A percentile compares a stretch with the other conserved stretches of the same genome.
phyloP scores from a whole-genome alignment of 2,113 vertebrate genomes.

The Corythornis cristatus region DNA sequence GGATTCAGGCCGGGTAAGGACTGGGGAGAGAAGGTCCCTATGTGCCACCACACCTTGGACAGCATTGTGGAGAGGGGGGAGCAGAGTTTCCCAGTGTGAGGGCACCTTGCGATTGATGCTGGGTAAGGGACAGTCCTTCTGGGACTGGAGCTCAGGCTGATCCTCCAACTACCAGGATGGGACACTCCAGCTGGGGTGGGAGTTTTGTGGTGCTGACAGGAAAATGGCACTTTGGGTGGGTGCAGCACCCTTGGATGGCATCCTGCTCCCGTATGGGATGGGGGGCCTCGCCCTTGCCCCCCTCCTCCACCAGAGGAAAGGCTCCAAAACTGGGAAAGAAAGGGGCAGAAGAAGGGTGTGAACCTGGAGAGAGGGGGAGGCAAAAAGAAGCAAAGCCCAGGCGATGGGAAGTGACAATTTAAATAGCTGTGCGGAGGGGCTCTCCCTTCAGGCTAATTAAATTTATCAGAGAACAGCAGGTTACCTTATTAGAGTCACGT shows the following conservation, averaged over 20 bases:
- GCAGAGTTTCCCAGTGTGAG: rapidly evolving
- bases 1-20: not conserved
- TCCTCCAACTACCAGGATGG: not conserved
- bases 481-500: conserved; percentile 80
- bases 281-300: too few relatives aligned
- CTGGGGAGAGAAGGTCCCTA: rapidly evolving
- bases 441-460: conserved; percentile 82
- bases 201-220: not conserved
- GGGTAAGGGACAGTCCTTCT: not conserved
- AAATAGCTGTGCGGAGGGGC: conserved; percentile 76
- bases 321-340: not conserved
- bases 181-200: not conserved
- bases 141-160: not conserved
- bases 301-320: not conserved
- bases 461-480: conserved; percentile 83
- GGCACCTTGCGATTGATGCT: not conserved
- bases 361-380: not conserved
- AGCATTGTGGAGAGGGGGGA: rapidly evolving
- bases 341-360: not conserved
- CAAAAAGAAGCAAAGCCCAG: conserved; percentile 33
- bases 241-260: not conserved
- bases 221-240: not conserved
- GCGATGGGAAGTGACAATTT: conserved; percentile 78
- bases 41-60: not conserved
- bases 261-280: rapidly evolving